Evolutionary conservation across 2,113 vertebrate genomes (phyloP).

Genomic region (Petaurus breviceps): DNA sequence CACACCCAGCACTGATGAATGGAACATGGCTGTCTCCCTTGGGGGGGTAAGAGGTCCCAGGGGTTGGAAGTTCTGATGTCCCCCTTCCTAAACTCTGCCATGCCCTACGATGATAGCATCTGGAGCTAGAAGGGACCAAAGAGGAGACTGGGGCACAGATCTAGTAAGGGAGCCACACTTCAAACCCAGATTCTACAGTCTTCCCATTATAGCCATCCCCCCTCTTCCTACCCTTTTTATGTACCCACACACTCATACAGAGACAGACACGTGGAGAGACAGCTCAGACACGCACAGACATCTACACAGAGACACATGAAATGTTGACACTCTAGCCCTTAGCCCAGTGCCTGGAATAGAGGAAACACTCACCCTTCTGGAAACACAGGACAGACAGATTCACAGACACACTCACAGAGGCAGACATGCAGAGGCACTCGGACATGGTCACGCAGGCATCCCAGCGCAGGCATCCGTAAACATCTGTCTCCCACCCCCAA

Average conservation of each 20-base stretch:
- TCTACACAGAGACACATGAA: neutral
- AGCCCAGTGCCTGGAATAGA: neutral
- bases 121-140: neutral
- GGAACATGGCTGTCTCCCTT: neutral
- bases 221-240: conserved; percentile 38
- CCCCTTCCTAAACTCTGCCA: neutral
- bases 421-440: no score
- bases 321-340: neutral
- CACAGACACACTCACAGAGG: neutral
- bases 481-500: neutral
- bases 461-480: no score
- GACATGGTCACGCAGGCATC: no score
- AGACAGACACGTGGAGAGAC: neutral
- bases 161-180: neutral
- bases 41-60: no score
- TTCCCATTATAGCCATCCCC: neutral
- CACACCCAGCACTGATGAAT: neutral
- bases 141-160: neutral
- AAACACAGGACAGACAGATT: neutral
- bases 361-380: no score
- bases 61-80: neutral
- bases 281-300: neutral
- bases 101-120: neutral
- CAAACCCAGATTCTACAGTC: neutral
- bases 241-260: neutral